A percentile compares a stretch with the other conserved stretches of the same genome.
Evolutionary conservation across 1,140 invertebrate genomes (phyloP).

Genomic region (Pseudomyrmex concolor): DNA sequence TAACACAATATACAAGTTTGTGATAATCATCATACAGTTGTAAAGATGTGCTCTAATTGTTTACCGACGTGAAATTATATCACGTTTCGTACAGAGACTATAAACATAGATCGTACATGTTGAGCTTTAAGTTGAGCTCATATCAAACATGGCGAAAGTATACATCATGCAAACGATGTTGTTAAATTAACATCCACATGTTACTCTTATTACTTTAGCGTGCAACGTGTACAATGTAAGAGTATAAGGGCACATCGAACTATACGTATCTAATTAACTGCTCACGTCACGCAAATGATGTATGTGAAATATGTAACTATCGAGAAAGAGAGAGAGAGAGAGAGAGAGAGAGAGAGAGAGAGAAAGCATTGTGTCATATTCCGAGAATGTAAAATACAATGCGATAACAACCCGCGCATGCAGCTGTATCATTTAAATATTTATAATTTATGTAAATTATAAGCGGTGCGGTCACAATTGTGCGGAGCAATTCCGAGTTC

Average conservation of each 20-base stretch:
- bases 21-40: not conserved
- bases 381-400: too few species aligned
- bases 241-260: not conserved
- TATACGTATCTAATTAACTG: constrained; percentile 8
- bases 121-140: constrained; percentile 12
- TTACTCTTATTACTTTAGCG: not conserved
- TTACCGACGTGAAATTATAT: not conserved
- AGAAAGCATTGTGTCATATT: too few species aligned
- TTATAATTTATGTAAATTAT: constrained; percentile 2
- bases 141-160: not conserved
- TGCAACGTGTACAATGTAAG: not conserved
- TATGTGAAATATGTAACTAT: not conserved
- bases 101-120: not conserved
- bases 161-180: constrained; percentile 24
- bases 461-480: not conserved
- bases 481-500: not conserved
- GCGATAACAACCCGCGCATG: too few species aligned
- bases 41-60: not conserved
- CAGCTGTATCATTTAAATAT: not conserved
- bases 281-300: not conserved
- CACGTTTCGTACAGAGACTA: not conserved
- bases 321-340: not conserved
- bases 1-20: not conserved
- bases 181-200: constrained; percentile 34
- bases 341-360: too few species aligned